Conservation (phyloP, 2,113 vertebrate species). For the Pseudorectes ferrugineus region DNA sequence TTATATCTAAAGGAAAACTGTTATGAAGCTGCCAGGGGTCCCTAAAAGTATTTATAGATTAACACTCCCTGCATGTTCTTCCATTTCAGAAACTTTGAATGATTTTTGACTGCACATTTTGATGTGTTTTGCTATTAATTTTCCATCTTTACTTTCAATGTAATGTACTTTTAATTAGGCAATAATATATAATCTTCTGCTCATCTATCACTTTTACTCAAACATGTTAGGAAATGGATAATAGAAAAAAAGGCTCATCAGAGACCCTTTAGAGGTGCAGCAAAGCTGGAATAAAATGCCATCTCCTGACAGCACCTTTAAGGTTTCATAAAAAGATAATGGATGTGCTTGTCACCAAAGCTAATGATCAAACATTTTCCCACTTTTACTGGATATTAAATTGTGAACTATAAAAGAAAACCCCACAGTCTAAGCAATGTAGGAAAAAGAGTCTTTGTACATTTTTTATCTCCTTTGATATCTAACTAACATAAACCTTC, state of each 20-base stretch:
- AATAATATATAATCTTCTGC: constrained; percentile 55
- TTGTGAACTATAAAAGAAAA: constrained; percentile 15
- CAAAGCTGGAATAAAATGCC: constrained; percentile 39
- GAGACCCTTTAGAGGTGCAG: neutral
- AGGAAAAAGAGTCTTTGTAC: neutral
- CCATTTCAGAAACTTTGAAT: neutral
- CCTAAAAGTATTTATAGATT: neutral
- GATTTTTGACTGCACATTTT: constrained; percentile 28
- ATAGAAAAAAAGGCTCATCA: neutral
- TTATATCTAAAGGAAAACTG: neutral
- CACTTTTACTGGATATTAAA: constrained; percentile 50
- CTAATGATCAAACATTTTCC: constrained; percentile 60
- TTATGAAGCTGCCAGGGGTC: neutral
- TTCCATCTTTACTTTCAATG: constrained; percentile 47
- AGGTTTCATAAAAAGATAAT: constrained; percentile 67
- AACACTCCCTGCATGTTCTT: neutral
- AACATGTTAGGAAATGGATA: neutral
- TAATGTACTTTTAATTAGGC: constrained; percentile 63
- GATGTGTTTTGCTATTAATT: constrained; percentile 61
- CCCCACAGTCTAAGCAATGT: neutral
- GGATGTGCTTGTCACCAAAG: constrained; percentile 43
- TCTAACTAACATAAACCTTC: neutral
- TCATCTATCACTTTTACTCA: constrained; percentile 53
- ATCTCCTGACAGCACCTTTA: constrained; percentile 43
- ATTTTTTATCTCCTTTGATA: neutral